Evolutionary conservation across 2,888 invertebrate genomes (phyloP).

Genomic region (Nebria brevicollis): DNA sequence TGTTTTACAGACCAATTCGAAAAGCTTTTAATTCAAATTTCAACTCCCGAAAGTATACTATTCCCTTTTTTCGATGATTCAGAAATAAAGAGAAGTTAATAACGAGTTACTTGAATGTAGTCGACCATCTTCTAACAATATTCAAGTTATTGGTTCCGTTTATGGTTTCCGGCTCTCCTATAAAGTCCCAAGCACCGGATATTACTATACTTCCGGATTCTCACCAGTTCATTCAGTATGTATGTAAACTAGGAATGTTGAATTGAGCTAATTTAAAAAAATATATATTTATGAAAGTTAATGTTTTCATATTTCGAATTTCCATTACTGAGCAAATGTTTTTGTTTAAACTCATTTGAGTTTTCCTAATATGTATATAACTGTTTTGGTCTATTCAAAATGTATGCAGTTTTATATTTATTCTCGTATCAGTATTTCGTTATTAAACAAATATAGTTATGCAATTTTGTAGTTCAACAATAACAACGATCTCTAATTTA

Average conservation of each 20-base stretch:
- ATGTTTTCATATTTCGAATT: too few relatives aligned
- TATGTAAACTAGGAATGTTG: too few relatives aligned
- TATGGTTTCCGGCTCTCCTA: constrained; percentile 31
- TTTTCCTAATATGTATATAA: too few relatives aligned
- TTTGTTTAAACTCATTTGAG: too few relatives aligned
- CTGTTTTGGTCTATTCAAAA: too few relatives aligned
- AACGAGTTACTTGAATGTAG: neutral
- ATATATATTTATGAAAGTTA: too few relatives aligned
- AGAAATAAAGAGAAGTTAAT: neutral
- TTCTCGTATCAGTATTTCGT: neutral
- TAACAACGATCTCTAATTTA: neutral
- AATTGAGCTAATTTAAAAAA: too few relatives aligned
- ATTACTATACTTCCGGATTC: constrained; percentile 20
- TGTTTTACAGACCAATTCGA: too few relatives aligned
- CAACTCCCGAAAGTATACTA: neutral
- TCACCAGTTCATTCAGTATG: neutral
- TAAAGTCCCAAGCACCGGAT: constrained; percentile 20
- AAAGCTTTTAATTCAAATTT: neutral
- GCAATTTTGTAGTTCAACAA: neutral
- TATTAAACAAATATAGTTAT: neutral
- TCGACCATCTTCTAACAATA: neutral
- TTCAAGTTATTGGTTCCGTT: constrained; percentile 36
- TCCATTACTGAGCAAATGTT: too few relatives aligned
- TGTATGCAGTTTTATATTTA: too few relatives aligned
- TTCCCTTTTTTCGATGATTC: neutral